These are phyloP conservation scores for Tachina lurida DNA, from an alignment of 2,888 invertebrate genomes.

Conservation along the genomic window DNA sequence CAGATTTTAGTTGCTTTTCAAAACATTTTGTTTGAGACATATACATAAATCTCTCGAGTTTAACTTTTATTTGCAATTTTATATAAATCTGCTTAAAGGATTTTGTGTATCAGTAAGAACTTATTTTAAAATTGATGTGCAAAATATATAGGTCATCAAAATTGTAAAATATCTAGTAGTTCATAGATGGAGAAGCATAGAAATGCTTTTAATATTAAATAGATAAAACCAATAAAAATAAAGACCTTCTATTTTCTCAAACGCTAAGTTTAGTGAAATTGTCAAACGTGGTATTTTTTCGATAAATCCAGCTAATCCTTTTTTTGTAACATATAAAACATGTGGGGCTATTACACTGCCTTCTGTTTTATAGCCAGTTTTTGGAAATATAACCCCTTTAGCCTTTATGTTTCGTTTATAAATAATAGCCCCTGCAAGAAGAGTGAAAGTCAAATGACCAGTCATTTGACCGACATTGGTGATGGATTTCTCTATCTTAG, in stretches of 20 bases:
- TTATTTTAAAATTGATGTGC: slow-evolving; percentile 38
- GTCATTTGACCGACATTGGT: no score
- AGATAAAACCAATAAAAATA: not conserved
- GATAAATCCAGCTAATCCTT: no score
- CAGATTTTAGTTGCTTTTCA: not conserved
- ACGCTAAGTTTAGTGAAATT: no score
- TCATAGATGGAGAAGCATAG: not conserved
- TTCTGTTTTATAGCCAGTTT: no score
- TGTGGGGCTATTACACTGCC: no score
- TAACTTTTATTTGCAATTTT: slow-evolving; percentile 29
- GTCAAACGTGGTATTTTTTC: not conserved
- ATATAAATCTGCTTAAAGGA: slow-evolving; percentile 50
- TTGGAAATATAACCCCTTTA: no score
- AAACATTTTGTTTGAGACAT: not conserved
- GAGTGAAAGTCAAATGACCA: no score
- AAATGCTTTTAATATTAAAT: not conserved
- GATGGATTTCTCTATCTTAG: no score
- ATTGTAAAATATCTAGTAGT: not conserved
- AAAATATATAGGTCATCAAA: slow-evolving; percentile 8
- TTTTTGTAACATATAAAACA: no score
- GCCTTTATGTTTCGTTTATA: no score
- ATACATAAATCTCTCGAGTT: not conserved
- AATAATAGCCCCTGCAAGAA: no score
- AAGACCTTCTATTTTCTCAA: no score
- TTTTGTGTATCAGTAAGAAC: slow-evolving; percentile 36